Evolutionary conservation across 2,797 vertebrate species (phyloP).

Genomic region (Loriculus beryllinus): DNA sequence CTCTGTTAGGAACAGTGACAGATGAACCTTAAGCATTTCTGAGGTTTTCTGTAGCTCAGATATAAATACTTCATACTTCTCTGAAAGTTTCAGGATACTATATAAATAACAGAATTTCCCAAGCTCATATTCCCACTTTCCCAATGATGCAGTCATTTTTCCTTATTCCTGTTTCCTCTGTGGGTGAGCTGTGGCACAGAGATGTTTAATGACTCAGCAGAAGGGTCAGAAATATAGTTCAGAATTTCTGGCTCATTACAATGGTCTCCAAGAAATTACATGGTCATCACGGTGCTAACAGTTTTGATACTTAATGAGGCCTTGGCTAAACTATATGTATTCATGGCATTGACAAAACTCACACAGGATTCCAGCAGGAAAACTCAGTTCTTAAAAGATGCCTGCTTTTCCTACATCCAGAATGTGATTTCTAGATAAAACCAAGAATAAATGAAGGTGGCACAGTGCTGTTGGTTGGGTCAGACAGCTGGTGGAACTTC

Average conservation of each 20-base stretch:
- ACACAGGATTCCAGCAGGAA: neutral
- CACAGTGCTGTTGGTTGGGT: neutral
- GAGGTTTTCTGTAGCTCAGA: constrained; percentile 10
- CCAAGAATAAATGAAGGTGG: neutral
- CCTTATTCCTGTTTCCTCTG: neutral
- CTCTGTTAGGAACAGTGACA: constrained; percentile 21
- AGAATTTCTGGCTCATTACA: neutral
- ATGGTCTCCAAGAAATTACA: neutral
- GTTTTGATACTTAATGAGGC: neutral
- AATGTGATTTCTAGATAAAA: neutral
- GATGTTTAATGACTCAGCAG: constrained; percentile 45
- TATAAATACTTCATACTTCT: constrained; percentile 17
- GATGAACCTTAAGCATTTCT: constrained; percentile 11
- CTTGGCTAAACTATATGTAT: neutral
- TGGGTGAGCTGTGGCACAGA: neutral
- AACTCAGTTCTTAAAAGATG: neutral
- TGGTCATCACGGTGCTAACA: neutral
- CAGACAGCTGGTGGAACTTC: neutral
- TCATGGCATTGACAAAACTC: neutral
- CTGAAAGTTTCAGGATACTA: neutral
- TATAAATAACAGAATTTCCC: constrained; percentile 19
- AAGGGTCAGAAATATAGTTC: neutral
- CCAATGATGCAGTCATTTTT: neutral
- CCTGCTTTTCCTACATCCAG: neutral
- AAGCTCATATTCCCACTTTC: constrained; percentile 3